Percentiles rank a stretch among this genome's conserved stretches.
These are phyloP conservation scores for Pachyramphus minor DNA, from an alignment of 2,113 vertebrate genomes.

Conservation along the genomic window DNA sequence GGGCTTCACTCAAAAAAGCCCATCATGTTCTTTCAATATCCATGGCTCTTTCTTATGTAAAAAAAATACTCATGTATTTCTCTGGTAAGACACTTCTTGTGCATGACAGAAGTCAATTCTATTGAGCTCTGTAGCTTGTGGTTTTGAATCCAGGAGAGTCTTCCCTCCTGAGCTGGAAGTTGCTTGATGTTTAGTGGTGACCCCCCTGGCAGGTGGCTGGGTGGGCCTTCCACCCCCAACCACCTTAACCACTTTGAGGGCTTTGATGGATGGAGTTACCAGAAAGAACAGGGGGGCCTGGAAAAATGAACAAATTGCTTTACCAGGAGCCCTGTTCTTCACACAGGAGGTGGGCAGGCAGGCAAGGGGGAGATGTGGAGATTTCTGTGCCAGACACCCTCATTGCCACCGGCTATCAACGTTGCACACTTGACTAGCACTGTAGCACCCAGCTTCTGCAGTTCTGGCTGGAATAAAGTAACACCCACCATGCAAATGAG, in stretches of 20 bases:
- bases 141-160: not conserved
- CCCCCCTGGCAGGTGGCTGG: not conserved
- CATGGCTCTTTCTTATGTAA: not conserved
- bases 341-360: not conserved
- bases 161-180: not conserved
- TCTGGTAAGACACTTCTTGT: not conserved
- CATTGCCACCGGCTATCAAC: accelerated
- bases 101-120: not conserved
- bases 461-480: not conserved
- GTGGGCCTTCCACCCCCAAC: not conserved
- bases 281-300: not conserved
- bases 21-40: not conserved
- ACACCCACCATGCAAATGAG: not conserved
- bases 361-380: not conserved
- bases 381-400: not conserved
- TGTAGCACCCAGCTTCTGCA: not conserved
- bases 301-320: not conserved
- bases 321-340: not conserved
- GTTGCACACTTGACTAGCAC: not conserved
- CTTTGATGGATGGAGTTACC: not conserved
- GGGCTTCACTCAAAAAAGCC: not conserved
- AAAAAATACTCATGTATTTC: not conserved
- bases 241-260: accelerated
- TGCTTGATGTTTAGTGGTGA: not conserved
- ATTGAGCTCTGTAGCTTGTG: not conserved